phyloP scores from a whole-genome alignment of 2,888 invertebrate species.

The Melolontha melolontha region DNA sequence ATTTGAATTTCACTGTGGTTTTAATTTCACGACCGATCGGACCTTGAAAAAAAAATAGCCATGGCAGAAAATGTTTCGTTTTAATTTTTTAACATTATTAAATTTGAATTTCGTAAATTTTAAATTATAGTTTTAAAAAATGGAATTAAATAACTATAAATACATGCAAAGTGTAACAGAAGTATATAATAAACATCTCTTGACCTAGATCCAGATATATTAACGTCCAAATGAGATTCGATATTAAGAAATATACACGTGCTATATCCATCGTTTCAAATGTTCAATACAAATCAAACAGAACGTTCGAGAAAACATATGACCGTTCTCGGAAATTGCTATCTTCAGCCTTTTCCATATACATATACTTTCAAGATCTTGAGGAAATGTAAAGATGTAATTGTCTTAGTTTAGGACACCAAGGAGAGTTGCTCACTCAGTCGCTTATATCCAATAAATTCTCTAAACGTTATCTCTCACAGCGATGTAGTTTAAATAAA shows the following conservation, averaged over 20 bases:
- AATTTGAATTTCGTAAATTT: too few species aligned
- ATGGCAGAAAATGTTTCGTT: too few species aligned
- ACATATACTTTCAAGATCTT: conserved; percentile 5
- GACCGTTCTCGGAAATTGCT: conserved; percentile 5
- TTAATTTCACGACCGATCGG: too few species aligned
- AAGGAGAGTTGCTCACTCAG: conserved; percentile 8
- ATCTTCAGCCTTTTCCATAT: conserved; percentile 10
- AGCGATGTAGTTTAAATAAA: conserved; percentile 24
- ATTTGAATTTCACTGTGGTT: too few species aligned
- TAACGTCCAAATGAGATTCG: neutral
- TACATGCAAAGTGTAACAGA: too few species aligned
- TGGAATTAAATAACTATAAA: too few species aligned
- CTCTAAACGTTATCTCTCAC: conserved; percentile 24
- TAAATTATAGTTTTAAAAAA: too few species aligned
- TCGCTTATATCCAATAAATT: conserved; percentile 21
- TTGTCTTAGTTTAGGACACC: conserved; percentile 14
- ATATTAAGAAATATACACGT: neutral
- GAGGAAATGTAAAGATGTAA: conserved; percentile 20
- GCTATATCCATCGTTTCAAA: conserved; percentile 4
- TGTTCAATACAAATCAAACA: conserved; percentile 14
- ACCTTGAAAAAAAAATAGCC: too few species aligned
- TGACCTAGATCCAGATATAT: neutral
- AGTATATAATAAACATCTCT: too few species aligned
- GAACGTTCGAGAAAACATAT: neutral
- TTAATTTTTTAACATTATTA: too few species aligned